Conservation (phyloP, 1,140 invertebrate species). For the Drosophila arizonae region DNA sequence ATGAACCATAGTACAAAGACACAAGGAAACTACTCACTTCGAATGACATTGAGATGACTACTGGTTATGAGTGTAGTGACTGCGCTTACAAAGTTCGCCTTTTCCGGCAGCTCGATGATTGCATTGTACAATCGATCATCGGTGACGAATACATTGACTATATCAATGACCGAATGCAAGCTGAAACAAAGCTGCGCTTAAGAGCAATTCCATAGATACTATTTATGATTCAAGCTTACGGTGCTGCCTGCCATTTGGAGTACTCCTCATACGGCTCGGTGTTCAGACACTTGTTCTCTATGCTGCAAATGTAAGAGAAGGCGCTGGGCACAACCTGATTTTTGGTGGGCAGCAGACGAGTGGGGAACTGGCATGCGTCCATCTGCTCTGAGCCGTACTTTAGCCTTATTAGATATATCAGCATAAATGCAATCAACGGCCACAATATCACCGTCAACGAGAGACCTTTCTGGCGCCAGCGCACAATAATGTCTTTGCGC, state of each 20-base stretch:
- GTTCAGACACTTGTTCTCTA: slow-evolving; percentile 86
- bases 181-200: slow-evolving; percentile 50
- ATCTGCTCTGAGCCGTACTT: slow-evolving; percentile 67
- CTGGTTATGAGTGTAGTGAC: slow-evolving; percentile 85
- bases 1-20: too few relatives aligned
- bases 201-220: background rate
- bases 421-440: slow-evolving; percentile 71
- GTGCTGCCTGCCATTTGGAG: slow-evolving; percentile 85
- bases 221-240: slow-evolving; percentile 83
- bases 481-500: slow-evolving; percentile 76
- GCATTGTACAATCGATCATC: slow-evolving; percentile 84
- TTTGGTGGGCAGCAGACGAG: slow-evolving; percentile 85
- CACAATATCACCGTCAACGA: slow-evolving; percentile 64
- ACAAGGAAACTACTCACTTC: slow-evolving; percentile 58
- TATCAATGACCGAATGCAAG: slow-evolving; percentile 82
- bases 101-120: slow-evolving; percentile 84
- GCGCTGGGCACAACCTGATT: slow-evolving; percentile 86
- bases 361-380: slow-evolving; percentile 85
- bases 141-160: slow-evolving; percentile 83
- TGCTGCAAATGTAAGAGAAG: slow-evolving; percentile 87
- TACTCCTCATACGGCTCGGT: slow-evolving; percentile 85
- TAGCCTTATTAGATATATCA: slow-evolving; percentile 76
- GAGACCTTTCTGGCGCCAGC: slow-evolving; percentile 75
- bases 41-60: slow-evolving; percentile 85
- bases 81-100: slow-evolving; percentile 85